Conservation (phyloP, 2,888 invertebrate genomes). For the Drosophila mercatorum region DNA sequence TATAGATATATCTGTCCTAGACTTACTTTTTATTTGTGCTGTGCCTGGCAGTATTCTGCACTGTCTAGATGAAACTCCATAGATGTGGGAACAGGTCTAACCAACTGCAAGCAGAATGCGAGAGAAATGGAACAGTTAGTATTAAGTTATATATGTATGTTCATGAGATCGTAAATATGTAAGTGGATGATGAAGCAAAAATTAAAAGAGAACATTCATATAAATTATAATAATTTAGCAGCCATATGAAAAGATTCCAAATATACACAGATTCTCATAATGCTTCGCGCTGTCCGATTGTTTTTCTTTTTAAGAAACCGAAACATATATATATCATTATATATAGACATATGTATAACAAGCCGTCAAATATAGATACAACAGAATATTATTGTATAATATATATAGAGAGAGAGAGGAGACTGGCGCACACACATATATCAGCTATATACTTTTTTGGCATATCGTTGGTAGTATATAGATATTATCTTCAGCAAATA, state of each 20-base stretch:
- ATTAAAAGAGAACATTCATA: background rate
- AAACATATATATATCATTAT: background rate
- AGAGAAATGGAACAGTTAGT: slow-evolving; percentile 46
- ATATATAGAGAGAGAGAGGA: background rate
- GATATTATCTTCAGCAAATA: slow-evolving; percentile 59
- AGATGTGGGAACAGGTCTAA: slow-evolving; percentile 96
- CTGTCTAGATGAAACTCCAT: slow-evolving; percentile 99
- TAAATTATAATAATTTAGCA: background rate
- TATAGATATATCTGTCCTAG: background rate
- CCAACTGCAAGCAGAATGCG: slow-evolving; percentile 88
- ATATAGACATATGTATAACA: slow-evolving; percentile 19
- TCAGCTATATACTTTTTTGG: slow-evolving; percentile 14
- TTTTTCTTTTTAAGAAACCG: slow-evolving; percentile 22
- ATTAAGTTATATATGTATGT: background rate
- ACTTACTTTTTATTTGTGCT: slow-evolving; percentile 94
- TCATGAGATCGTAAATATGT: background rate
- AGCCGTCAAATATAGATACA: slow-evolving; percentile 58
- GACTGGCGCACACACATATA: background rate
- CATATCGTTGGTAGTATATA: slow-evolving; percentile 19
- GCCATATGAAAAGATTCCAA: background rate
- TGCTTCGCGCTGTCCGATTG: slow-evolving; percentile 10
- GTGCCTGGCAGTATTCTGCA: slow-evolving; percentile 99
- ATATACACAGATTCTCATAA: slow-evolving; percentile 9
- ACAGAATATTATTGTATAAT: slow-evolving; percentile 43
- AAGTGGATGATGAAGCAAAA: background rate